phyloP scores from a whole-genome alignment of 2,797 vertebrate genomes.

The Malacoraja senta region DNA sequence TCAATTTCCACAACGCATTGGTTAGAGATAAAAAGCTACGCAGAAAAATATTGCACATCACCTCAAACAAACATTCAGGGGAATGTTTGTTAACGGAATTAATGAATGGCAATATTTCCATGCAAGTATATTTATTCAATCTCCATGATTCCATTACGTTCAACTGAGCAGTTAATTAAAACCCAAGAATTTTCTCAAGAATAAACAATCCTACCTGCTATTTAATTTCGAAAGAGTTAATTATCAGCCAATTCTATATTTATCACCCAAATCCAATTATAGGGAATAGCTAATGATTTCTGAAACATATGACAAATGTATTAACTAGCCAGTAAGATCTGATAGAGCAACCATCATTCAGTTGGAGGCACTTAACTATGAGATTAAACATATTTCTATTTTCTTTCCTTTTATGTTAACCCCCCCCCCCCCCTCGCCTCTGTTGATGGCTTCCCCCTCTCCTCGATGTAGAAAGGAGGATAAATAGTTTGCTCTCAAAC shows the following conservation, averaged over 20 bases:
- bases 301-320: slow-evolving; percentile 38
- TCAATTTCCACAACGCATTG: not conserved
- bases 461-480: not conserved
- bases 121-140: not conserved
- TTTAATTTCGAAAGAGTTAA: slow-evolving; percentile 28
- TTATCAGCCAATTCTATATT: slow-evolving; percentile 35
- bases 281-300: slow-evolving; percentile 32
- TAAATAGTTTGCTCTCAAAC: not conserved
- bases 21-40: not conserved
- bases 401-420: not conserved
- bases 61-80: not conserved
- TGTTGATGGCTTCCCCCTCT: too few relatives aligned
- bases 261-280: slow-evolving; percentile 33
- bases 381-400: not conserved
- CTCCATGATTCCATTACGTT: not conserved
- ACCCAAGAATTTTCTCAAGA: not conserved
- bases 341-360: not conserved
- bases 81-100: not conserved
- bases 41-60: not conserved
- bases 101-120: not conserved
- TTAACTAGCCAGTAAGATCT: slow-evolving; percentile 18
- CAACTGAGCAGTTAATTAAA: slow-evolving; percentile 9
- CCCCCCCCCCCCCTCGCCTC: not conserved
- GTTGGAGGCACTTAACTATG: not conserved
- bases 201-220: slow-evolving; percentile 8